Evolutionary conservation across 2,797 vertebrate species (phyloP), one percentile per base, ranked within the genome.

Genomic region (Delichon dasypus): DNA sequence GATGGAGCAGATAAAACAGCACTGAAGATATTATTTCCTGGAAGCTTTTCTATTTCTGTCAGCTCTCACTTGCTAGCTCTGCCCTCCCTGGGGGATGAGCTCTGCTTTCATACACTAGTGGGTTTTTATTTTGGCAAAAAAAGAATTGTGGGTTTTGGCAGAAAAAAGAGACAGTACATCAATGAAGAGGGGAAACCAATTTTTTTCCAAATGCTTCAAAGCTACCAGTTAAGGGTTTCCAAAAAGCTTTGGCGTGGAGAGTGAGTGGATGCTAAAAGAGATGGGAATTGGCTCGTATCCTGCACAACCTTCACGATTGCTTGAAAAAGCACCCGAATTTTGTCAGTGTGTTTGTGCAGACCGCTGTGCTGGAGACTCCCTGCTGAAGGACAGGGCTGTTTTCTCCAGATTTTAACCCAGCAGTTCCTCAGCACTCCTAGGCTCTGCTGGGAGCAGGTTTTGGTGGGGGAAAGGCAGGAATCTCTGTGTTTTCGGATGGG

Each of bases 161-260:
- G 88, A 86, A 96, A 94, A 95, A 94, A 90, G 83, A 97, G 96
- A 97, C 94, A 94, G 95, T 34, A 27, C 90, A 94, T 97, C 96
- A 90, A 94, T 92, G 96, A 92, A 90, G 68, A 91, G 32, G 88
- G 90, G 86, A 96, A 96, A 96, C 61, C 80, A 93, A 3, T 88
- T 94, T 95, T 96, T 88, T 80, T 10, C 92, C 85, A 92, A 91
- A 85, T 61, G 77, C 65, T 96, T 95, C 88, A 94, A 95, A 95
- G 93, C 94, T 89, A 90, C 88, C 78, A 61, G 93, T 71, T 86
- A 78, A 86, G 74, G 42, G 70, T 74, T 96, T 96, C 95, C 93
- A 95, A 95, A 95, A 95, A 85, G 82, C 91, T 94, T 72, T 93
- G 80, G 93, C 89, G 22, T 65, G 82, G 57, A 77, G 71, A 88